These are phyloP conservation scores for Nettapus auritus DNA, from an alignment of 2,113 vertebrate species.

Conservation along the genomic window DNA sequence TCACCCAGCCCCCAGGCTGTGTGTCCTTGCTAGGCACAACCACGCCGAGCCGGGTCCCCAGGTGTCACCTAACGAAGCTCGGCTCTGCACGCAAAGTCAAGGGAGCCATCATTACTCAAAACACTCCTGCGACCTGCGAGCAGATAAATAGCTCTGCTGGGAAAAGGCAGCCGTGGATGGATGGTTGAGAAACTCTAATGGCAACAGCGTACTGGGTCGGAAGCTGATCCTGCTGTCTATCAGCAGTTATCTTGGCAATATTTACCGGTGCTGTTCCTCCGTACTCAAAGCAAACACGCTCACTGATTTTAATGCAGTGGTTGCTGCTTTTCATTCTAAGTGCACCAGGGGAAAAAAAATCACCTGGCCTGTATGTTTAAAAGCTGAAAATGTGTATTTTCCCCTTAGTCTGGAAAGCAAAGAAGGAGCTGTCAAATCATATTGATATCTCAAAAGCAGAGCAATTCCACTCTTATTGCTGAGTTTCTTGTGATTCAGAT, in stretches of 20 bases:
- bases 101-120: constrained; percentile 4
- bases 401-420: not conserved
- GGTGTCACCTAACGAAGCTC: not conserved
- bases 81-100: not conserved
- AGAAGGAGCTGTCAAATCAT: not conserved
- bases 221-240: not conserved
- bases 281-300: not conserved
- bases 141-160: constrained; percentile 38
- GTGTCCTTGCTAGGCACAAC: not conserved
- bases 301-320: not conserved
- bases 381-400: not conserved
- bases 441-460: not conserved
- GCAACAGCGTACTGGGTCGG: constrained; percentile 1
- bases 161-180: not conserved
- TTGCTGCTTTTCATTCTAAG: not conserved
- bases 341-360: not conserved
- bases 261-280: not conserved
- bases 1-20: accelerated
- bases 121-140: not conserved
- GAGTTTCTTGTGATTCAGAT: not conserved
- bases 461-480: not conserved
- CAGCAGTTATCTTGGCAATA: not conserved
- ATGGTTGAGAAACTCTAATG: not conserved
- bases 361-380: not conserved
- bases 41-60: not conserved